Evolutionary conservation across 2,113 vertebrate genomes (phyloP), one percentile per base, ranked within the genome.

Genomic region (Centropus unirufus): DNA sequence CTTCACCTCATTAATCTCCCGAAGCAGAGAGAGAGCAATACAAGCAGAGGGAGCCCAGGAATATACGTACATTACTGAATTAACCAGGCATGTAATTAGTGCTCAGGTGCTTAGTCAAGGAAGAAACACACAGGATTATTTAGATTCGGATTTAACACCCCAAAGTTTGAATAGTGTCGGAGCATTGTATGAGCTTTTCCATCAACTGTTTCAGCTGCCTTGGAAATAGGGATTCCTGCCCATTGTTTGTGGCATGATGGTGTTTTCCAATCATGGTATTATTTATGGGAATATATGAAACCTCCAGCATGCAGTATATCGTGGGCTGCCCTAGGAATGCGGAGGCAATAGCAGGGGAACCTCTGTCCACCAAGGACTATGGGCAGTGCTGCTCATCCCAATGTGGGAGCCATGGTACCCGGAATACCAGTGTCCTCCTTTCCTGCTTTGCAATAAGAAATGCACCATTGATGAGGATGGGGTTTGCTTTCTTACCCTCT

Each of bases 1-100:
- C 92, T 96, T 90, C 96, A 97, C 96, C 96, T 97, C 97, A 98
- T 98, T 98, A 98, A 98, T 98, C 97, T 98, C 66, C 12, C 3
- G 83, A 97, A 97, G 94, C 8, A 26, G 93, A 97, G 96, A 95
- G 95, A 95, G 92, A 96, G 96, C 85, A 92, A 94, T 91, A 93
- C 93, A 97, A 96, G 88, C 57, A 77, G 95, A 96, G 89, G 70
- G 67, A 94, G 91, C 81, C 64, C 95, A 70, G 90, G 96, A 86
- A 83, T 90, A 88, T 92, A 80, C 26, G 83, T 95, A 96, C 97
- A 97, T 98, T 98, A 98, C 95, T 21, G 95, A 98, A 96, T 98
- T 98, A 98, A 98, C 98, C 97, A 98, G 97, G 97, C 97, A 95
- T 98, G 96, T 98, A 98, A 98, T 98, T 97, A 98, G 98, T 18